Evolutionary conservation across 2,888 invertebrate genomes (phyloP), one percentile per base, ranked within the genome.

Genomic region (Orthonevra nobilis): DNA sequence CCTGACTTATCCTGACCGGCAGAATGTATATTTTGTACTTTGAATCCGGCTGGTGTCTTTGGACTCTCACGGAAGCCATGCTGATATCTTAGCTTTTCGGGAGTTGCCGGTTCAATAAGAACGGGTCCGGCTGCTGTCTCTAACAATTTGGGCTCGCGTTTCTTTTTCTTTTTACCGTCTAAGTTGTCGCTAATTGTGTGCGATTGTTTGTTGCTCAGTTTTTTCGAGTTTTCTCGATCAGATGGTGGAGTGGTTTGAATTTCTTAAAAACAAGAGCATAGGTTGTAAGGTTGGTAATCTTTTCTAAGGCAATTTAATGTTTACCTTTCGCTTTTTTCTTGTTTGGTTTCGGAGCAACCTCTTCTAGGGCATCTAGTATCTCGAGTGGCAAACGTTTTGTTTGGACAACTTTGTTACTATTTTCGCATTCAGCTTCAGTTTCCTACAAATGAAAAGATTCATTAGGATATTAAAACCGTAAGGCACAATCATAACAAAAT

Each of bases 81-180:
- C 34, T 70, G 79, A 5, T 9, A 19, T n/a, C 26, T 60, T 1
- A 68, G n/a, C 2, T 66, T 60, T 10, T 30, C 81, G 3, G 88
- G 88, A 0, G 87, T 85, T 3, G 82, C 26, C 1, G 85, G 85
- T 77, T 87, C 87, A 3, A 87, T 86, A 14, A 82, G 72, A 1
- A 88, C 83, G n/a, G 82, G 82, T n/a, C 88, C 87, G 6, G 85
- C 84, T 1, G 83, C 61, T 19, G 85, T 82, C 17, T 84, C 81
- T 9, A 79, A 12, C 1, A 66, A 26, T 36, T 79, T 56, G 19
- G 26, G 42, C 1, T 23, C 6, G 6, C 2, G 50, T 9, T 61
- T 56, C 23, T 73, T 50, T 38, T 79, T 46, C 2, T 40, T 60
- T 10, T 66, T 48, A 12, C 10, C 56, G 12, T 5, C 17, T 0